phyloP scores from a whole-genome alignment of 2,888 invertebrate species.

The Caenorhabditis becei region DNA sequence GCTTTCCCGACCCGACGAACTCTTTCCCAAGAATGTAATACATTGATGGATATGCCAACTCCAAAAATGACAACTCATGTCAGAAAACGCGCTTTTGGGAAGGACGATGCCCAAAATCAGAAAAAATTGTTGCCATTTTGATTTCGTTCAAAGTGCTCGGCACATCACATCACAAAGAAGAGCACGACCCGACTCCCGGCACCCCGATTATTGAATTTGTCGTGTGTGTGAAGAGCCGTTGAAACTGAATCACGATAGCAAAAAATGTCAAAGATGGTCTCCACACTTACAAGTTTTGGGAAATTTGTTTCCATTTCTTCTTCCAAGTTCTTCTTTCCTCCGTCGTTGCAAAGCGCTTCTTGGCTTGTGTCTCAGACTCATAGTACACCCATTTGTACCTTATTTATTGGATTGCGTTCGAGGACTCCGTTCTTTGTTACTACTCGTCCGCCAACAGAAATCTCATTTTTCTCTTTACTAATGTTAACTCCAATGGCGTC shows the following conservation, averaged over 20 bases:
- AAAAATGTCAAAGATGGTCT: constrained; percentile 19
- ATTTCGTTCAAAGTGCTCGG: constrained; percentile 34
- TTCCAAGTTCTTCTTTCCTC: not conserved
- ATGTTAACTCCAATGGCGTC: not conserved
- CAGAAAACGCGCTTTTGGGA: constrained; percentile 19
- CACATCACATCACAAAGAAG: constrained; percentile 18
- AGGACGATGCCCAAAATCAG: constrained; percentile 15
- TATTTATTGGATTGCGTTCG: constrained; percentile 43
- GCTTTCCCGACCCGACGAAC: constrained; percentile 17
- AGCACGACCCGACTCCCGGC: constrained; percentile 6
- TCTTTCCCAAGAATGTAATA: constrained; percentile 21
- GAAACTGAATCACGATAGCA: constrained; percentile 55
- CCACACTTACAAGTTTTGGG: constrained; percentile 38
- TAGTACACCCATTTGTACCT: constrained; percentile 35
- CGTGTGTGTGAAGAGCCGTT: constrained; percentile 48
- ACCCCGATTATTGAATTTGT: constrained; percentile 58
- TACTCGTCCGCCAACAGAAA: constrained; percentile 18
- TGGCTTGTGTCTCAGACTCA: constrained; percentile 9
- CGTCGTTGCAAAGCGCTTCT: not conserved
- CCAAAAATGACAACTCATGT: constrained; percentile 48
- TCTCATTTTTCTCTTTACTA: constrained; percentile 23
- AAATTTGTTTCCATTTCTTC: constrained; percentile 18
- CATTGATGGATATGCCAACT: constrained; percentile 39
- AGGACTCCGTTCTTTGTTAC: constrained; percentile 2
- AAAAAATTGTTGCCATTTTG: constrained; percentile 39